Base-by-base conservation (phyloP, 2,888 invertebrate species). In the Drosophila mimetica region DNA sequence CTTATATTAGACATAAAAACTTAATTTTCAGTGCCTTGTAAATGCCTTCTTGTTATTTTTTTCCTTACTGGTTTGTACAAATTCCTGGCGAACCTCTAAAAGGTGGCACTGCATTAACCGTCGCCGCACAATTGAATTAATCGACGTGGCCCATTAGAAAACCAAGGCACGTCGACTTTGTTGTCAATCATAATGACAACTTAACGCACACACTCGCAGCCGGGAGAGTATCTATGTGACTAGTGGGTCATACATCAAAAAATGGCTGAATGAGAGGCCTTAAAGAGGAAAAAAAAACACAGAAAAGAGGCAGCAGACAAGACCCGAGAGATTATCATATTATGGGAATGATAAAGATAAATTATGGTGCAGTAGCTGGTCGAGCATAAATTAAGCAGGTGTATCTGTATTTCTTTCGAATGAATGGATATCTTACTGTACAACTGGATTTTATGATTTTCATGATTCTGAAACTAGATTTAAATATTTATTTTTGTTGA, bases 171-270 rank as follows among this genome's bases (percentile, higher is more conserved):
- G 86, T 81, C 64, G 81, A 46, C 71, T 81, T 63, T 46, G 71
- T 77, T 89, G 89, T 88, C 86, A 83, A 89, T 87, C 86, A 87
- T 88, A 84, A 81, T 84, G 82, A 86, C 79, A 79, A 70, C 67
- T 61, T 70, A 60, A 69, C 46, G 39, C 46, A 70, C 46, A 69
- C 67, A 44, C 66, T 48, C 34, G 5, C 34, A 34, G 42, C 13
- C 41, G 14, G 16, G 52, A 50, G 70, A 50, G 70, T 71, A 71
- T 71, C 52, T 71, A 48, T 67, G 57, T 65, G 16, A 16, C 41
- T 46, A 67, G 41, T 67, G 50, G 71, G 71, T 67, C 65, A 66
- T 67, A 50, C 50, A 67, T 67, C 32, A 69, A 70, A 58, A 67
- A 70, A 46, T 70, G 51, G 20, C 44, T 64, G 34, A 58, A 67